A percentile compares a stretch with the other conserved stretches of the same genome.
phyloP scores from a whole-genome alignment of 2,113 vertebrate genomes.

The Upupa epops region DNA sequence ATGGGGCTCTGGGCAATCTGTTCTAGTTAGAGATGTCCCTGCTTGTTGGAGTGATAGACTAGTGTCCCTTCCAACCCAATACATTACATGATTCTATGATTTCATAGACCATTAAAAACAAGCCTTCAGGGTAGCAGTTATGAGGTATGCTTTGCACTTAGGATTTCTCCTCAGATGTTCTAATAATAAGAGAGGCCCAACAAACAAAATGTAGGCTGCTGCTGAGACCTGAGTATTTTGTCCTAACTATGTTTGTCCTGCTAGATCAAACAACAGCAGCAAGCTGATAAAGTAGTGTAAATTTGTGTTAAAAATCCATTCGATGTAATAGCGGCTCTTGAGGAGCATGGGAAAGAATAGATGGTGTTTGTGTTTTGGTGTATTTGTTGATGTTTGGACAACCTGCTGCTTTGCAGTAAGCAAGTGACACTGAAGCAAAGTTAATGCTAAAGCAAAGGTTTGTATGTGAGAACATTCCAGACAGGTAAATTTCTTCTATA shows the following conservation, averaged over 20 bases:
- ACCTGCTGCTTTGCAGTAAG: neutral
- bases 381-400: neutral
- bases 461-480: neutral
- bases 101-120: neutral
- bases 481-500: neutral
- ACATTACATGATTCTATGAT: too few species aligned
- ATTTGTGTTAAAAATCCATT: accelerated
- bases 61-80: too few species aligned
- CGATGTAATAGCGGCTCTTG: neutral
- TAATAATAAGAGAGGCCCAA: neutral
- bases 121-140: neutral
- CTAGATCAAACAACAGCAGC: neutral
- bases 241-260: neutral
- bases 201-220: neutral
- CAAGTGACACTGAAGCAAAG: neutral
- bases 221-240: neutral
- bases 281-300: neutral
- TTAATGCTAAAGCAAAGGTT: neutral
- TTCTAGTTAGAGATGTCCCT: too few species aligned
- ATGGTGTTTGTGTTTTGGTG: neutral
- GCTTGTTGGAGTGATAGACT: too few species aligned
- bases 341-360: neutral
- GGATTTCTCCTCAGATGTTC: neutral
- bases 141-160: neutral
- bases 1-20: too few species aligned